Conservation (phyloP, 1,140 invertebrate genomes). For the Cylas formicarius region DNA sequence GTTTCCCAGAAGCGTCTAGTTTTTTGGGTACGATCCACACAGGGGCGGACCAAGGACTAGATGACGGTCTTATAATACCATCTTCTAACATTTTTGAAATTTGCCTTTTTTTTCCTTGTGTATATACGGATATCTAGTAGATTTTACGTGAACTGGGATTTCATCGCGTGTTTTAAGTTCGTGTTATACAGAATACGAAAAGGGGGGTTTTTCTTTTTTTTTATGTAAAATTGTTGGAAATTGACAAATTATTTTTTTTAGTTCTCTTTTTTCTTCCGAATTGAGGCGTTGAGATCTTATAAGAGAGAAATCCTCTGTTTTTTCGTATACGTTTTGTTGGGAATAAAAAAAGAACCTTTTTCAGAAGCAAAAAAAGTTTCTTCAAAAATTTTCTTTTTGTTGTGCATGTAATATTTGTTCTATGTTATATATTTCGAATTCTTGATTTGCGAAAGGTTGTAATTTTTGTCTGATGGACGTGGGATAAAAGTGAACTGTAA, state of each 20-base stretch:
- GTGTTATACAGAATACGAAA: conserved; percentile 24
- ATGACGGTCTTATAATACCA: conserved; percentile 33
- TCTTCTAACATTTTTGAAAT: conserved; percentile 24
- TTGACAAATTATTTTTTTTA: conserved; percentile 19
- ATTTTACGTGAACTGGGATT: conserved; percentile 34
- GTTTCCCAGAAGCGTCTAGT: conserved; percentile 22
- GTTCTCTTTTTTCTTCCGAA: conserved; percentile 19
- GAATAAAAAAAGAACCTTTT: no score
- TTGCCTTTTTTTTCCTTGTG: conserved; percentile 37
- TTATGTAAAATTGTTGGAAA: conserved; percentile 20
- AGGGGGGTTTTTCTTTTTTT: conserved; percentile 13
- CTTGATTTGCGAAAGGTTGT: no score
- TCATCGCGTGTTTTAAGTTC: conserved; percentile 26
- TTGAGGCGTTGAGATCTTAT: conserved; percentile 23
- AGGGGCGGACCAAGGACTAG: conserved; percentile 40
- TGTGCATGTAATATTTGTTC: no score
- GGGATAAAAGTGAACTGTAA: no score
- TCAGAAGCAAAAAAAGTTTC: no score
- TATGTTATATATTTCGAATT: no score
- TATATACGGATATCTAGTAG: conserved; percentile 32
- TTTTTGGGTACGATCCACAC: conserved; percentile 31
- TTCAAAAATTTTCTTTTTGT: no score
- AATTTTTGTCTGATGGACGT: no score
- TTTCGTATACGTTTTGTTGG: no score
- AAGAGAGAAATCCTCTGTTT: conserved; percentile 1